Base-by-base conservation (phyloP, 2,797 vertebrate genomes). In the Argentina silus region DNA sequence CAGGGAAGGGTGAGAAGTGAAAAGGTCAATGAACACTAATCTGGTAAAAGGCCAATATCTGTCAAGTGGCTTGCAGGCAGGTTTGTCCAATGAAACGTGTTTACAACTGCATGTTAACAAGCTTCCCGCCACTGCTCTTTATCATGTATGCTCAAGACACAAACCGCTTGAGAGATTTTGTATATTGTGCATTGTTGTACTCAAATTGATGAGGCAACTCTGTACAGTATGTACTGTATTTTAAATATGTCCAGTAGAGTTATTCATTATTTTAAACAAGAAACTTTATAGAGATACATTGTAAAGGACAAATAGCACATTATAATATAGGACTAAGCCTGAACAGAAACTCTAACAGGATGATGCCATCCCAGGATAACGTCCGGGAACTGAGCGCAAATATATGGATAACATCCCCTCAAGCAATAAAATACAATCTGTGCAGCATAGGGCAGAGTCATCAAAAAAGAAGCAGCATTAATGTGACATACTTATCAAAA, bases 401-500 rank as follows among this genome's bases (percentile, higher is more conserved):
- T 69, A 70, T 72, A 61, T 59, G 60, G 0, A 64, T 56, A 43
- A 66, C 7, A 63, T 48, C 74, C 74, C 62, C 65, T 53, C 62
- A 64, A 19, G 59, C 55, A 63, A 77, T 84, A 72, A 36, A 70
- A 78, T 44, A 56, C 57, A 73, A 69, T 73, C 23, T 61, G 51
- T 51, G 65, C 61, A 70, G 23, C 59, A 74, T 27, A 42, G 36
- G 51, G 36, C 19, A 65, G 50, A 80, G 76, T 57, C 9, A 63
- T n/a, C 12, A 70, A 44, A 1, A 78, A 62, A 84, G 65, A 70
- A 66, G 27, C 9, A 60, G 75, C 82, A 81, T 57, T 80, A 87
- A 86, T 61, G 76, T 70, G 84, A 92, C 94, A 85, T 94, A 95
- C 94, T 93, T 91, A 93, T 92, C 79, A 92, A 69, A 85, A 94